phyloP scores from a whole-genome alignment of 1,140 invertebrate species.

The Pseudomyrmex concolor region DNA sequence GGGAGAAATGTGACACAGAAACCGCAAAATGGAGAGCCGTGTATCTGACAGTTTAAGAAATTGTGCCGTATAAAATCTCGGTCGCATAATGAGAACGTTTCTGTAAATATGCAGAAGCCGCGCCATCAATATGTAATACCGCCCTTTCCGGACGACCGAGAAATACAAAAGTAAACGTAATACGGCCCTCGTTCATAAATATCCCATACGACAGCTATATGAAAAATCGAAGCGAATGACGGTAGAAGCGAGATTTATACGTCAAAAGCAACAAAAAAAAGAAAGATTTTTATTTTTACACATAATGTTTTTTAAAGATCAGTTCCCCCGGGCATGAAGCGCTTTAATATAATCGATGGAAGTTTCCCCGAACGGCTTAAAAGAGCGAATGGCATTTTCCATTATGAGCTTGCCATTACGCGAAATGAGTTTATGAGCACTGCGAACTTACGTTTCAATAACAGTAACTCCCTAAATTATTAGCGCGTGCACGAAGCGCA shows the following conservation, averaged over 20 bases:
- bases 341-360: conserved; percentile 31
- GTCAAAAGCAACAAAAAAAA: background rate
- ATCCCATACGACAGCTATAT: conserved; percentile 47
- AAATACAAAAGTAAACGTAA: conserved; percentile 53
- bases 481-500: conserved; percentile 49
- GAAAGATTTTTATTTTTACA: conserved; percentile 3
- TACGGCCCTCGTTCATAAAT: conserved; percentile 36
- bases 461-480: conserved; percentile 56
- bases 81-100: conserved; percentile 52
- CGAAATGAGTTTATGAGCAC: conserved; percentile 36
- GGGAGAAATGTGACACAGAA: conserved; percentile 29
- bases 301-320: background rate
- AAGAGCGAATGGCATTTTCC: conserved; percentile 43
- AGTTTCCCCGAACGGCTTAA: conserved; percentile 39
- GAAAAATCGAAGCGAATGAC: conserved; percentile 30
- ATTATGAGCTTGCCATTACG: conserved; percentile 44
- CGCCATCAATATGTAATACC: conserved; percentile 51
- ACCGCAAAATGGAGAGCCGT: conserved; percentile 35
- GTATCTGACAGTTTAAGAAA: conserved; percentile 56
- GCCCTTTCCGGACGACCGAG: background rate
- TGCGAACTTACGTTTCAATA: conserved; percentile 53
- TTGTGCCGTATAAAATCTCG: conserved; percentile 51
- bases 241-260: conserved; percentile 15
- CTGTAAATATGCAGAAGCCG: conserved; percentile 42
- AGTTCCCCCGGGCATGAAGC: background rate